Percentiles rank a stretch among this genome's conserved stretches.
These are phyloP conservation scores for Fulmarus glacialis DNA, from an alignment of 2,113 vertebrate species.

Conservation along the genomic window DNA sequence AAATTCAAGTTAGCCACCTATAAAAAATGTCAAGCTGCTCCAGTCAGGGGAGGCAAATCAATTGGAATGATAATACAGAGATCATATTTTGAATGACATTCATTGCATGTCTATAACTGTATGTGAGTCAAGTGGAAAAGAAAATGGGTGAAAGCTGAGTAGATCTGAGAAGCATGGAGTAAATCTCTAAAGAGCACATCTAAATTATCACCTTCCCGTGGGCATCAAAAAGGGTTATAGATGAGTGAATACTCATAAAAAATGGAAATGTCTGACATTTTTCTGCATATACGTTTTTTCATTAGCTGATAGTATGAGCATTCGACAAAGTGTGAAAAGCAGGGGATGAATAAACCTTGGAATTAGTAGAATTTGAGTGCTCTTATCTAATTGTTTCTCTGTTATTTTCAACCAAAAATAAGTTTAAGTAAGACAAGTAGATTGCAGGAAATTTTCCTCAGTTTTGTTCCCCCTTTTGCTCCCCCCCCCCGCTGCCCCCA, in stretches of 20 bases:
- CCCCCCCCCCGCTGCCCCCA: fast-evolving
- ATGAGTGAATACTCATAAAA: not conserved
- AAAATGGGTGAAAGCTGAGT: not conserved
- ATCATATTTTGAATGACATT: not conserved
- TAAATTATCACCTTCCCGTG: not conserved
- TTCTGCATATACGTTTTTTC: not conserved
- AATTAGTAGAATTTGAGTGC: not conserved
- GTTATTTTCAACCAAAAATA: not conserved
- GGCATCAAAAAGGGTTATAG: not conserved
- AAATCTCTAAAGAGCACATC: not conserved
- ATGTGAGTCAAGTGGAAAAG: not conserved
- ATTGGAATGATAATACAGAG: not conserved
- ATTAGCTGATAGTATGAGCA: not conserved
- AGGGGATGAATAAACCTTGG: not conserved
- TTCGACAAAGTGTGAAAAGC: not conserved
- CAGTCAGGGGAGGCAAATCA: not conserved
- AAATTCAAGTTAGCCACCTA: not conserved
- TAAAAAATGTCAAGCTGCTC: not conserved
- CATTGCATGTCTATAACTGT: not conserved
- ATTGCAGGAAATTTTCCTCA: not conserved
- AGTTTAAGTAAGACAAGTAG: not conserved
- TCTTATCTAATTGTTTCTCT: not conserved
- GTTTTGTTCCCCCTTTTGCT: not conserved
- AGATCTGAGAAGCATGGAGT: not conserved
- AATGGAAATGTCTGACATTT: not conserved